phyloP scores from a whole-genome alignment of 2,888 invertebrate genomes.

The Agrochola lota region DNA sequence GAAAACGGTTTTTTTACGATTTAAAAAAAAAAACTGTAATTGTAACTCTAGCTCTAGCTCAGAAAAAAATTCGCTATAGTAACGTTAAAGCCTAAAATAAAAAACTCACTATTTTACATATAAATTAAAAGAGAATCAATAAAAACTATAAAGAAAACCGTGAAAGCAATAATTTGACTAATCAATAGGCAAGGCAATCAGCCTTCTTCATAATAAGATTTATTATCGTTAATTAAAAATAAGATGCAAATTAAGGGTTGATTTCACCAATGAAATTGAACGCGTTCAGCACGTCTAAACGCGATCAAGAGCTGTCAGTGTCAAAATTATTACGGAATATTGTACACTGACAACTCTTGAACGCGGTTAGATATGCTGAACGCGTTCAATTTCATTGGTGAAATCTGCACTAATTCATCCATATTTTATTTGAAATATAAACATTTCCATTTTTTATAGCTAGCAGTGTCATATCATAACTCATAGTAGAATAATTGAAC shows the following conservation, averaged over 20 bases:
- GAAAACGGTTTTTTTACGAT: too few species aligned
- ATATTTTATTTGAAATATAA: not conserved
- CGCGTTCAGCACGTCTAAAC: too few species aligned
- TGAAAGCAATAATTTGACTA: slow-evolving; percentile 27
- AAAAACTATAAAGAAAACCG: slow-evolving; percentile 9
- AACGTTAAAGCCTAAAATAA: too few species aligned
- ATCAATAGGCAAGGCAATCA: slow-evolving; percentile 17
- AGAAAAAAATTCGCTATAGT: too few species aligned
- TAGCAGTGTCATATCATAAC: not conserved
- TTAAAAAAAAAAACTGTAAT: too few species aligned
- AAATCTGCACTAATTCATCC: not conserved
- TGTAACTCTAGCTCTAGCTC: too few species aligned
- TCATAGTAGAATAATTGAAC: slow-evolving; percentile 2
- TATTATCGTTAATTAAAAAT: slow-evolving; percentile 14
- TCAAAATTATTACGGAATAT: too few species aligned
- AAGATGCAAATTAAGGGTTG: slow-evolving; percentile 40
- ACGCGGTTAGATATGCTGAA: too few species aligned
- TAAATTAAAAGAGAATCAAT: slow-evolving; percentile 18
- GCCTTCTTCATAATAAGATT: slow-evolving; percentile 30
- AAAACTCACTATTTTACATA: slow-evolving; percentile 1
- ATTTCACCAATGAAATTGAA: too few species aligned
- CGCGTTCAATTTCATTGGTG: too few species aligned
- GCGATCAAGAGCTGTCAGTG: too few species aligned
- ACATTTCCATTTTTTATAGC: not conserved
- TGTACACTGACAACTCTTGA: too few species aligned